These are phyloP conservation scores for Hypena proboscidalis DNA, from an alignment of 2,888 invertebrate species.

Conservation along the genomic window DNA sequence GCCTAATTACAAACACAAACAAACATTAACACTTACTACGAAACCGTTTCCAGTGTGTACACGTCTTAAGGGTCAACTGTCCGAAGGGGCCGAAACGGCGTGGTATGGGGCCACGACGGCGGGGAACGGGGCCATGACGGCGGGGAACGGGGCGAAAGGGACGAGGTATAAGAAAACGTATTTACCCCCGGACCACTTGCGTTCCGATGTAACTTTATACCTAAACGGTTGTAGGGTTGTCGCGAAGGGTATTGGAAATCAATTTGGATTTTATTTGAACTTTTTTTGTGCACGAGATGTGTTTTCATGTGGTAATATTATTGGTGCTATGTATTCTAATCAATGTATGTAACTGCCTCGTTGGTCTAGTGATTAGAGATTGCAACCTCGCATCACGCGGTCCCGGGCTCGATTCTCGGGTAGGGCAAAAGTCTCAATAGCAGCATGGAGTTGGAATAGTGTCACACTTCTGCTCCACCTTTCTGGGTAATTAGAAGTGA, in stretches of 20 bases:
- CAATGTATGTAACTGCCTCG: too few species aligned
- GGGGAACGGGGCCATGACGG: slow-evolving; percentile 19
- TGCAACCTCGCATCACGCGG: too few species aligned
- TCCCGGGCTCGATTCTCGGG: too few species aligned
- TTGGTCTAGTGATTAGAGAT: too few species aligned
- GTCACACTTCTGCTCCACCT: too few species aligned
- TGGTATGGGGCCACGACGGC: too few species aligned
- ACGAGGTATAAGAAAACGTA: slow-evolving; percentile 70
- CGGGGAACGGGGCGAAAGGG: slow-evolving; percentile 25
- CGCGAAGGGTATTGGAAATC: slow-evolving; percentile 5
- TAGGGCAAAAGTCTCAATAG: too few species aligned
- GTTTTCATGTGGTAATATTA: too few species aligned
- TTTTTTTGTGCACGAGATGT: too few species aligned
- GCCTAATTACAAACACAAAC: slow-evolving; percentile 69
- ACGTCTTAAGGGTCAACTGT: slow-evolving; percentile 39
- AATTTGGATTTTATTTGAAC: slow-evolving; percentile 1
- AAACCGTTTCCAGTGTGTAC: slow-evolving; percentile 47
- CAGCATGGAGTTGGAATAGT: too few species aligned
- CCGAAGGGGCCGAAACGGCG: slow-evolving; percentile 18
- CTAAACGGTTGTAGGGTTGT: slow-evolving; percentile 63
- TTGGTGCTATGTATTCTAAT: too few species aligned
- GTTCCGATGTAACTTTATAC: slow-evolving; percentile 68
- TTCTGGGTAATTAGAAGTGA: too few species aligned
- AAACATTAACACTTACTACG: slow-evolving; percentile 55
- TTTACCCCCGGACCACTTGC: slow-evolving; percentile 70